These are phyloP conservation scores for Notamacropus eugenii DNA, from an alignment of 2,797 vertebrate species.

Conservation along the genomic window DNA sequence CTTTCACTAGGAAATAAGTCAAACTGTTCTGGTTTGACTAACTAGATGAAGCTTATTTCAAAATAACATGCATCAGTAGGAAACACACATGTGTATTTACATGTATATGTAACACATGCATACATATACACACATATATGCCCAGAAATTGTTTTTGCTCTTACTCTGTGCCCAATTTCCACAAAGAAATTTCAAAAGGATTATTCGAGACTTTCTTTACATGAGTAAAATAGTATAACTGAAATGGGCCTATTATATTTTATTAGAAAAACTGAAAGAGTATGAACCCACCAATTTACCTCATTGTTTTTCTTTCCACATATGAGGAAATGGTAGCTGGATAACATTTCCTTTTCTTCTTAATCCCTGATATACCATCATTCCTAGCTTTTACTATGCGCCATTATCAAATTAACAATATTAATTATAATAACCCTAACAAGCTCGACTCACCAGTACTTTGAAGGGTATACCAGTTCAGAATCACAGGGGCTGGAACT, in stretches of 20 bases:
- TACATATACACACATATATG: background rate
- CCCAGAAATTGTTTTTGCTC: background rate
- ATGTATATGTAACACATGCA: background rate
- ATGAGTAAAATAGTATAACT: background rate
- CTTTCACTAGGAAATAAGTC: conserved; percentile 82
- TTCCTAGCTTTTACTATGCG: background rate
- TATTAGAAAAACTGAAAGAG: conserved; percentile 29
- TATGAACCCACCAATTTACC: conserved; percentile 49
- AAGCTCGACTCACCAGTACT: background rate
- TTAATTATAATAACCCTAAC: background rate
- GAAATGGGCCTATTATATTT: conserved; percentile 10
- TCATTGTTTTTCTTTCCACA: conserved; percentile 43
- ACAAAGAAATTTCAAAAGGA: conserved; percentile 16
- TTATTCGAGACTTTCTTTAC: conserved; percentile 11
- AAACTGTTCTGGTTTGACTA: conserved; percentile 77
- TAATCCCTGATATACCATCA: background rate
- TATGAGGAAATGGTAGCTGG: background rate
- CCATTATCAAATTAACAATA: background rate
- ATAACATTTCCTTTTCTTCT: conserved; percentile 8
- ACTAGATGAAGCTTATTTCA: conserved; percentile 75
- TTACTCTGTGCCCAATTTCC: background rate
- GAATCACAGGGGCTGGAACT: background rate
- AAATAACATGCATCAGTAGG: conserved; percentile 61
- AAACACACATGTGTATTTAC: background rate
- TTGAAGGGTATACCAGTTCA: background rate